Evolutionary conservation across 2,888 invertebrate species (phyloP), one percentile per base, ranked within the genome.

Genomic region (Capitulum mitella): DNA sequence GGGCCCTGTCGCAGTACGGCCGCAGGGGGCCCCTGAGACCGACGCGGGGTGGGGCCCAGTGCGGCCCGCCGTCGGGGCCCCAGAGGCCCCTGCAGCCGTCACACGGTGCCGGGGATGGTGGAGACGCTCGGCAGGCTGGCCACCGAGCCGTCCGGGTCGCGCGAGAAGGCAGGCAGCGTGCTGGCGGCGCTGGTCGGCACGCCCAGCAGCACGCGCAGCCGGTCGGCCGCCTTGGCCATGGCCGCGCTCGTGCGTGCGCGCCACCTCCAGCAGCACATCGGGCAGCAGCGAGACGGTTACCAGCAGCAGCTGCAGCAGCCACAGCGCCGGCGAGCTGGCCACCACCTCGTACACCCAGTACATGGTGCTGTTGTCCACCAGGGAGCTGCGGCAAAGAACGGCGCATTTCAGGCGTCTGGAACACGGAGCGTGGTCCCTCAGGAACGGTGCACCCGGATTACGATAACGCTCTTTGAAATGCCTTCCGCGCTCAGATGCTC

Each of bases 291-390:
- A 80, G 8, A 78, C 74, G n/a, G 78, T 51, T 46, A 46, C 54
- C 70, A 80, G 80, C 26, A 81, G 78, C 32, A 81, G 43, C 61
- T 77, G 61, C 32, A 78, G 75, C 48, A 81, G 77, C 54, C 79
- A 77, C 61, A 81, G 79, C 22, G 78, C n/a, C 26, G 76, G 58
- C 34, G 78, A 78, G 64, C 70, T 51, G 32, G 77, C 77, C 79
- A 79, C 64, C 26, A 78, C 77, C 75, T 79, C 79, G 76, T 77
- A 80, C 29, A 78, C 77, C 79, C 80, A 79, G 34, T 26, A 77
- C 70, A 43, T 46, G 34, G 29, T 79, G 40, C 1, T 58, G 80
- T 79, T 80, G 26, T 58, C 74, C 61, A 80, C 29, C 10, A 79
- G 40, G 3, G 79, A 77, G 12, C 80, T 80, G 78, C 5, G 22